phyloP scores from a whole-genome alignment of 2,113 vertebrate genomes.

The Brienomyrus longianalis region DNA sequence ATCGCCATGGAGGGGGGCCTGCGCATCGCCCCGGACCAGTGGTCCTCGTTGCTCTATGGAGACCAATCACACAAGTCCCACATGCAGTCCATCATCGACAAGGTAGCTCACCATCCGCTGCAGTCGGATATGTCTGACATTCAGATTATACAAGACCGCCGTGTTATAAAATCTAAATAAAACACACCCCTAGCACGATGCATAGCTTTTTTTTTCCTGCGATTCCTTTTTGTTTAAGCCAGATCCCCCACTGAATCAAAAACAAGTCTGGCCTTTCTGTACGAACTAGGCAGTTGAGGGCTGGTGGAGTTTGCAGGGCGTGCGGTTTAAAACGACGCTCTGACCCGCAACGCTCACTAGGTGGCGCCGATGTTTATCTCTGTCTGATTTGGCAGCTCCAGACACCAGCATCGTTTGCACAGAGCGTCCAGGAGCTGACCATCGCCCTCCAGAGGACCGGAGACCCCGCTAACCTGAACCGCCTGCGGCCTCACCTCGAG shows the following conservation, averaged over 20 bases:
- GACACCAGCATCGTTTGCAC: slow-evolving; percentile 96
- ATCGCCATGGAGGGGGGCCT: slow-evolving; percentile 97
- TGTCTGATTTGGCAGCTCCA: slow-evolving; percentile 74
- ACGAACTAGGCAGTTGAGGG: background rate
- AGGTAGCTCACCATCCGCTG: slow-evolving; percentile 63
- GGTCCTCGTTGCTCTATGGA: slow-evolving; percentile 93
- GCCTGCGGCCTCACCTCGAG: slow-evolving; percentile 88
- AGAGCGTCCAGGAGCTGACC: slow-evolving; percentile 96
- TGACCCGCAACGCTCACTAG: background rate
- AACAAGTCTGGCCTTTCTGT: background rate
- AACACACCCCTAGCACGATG: background rate
- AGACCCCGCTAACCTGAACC: slow-evolving; percentile 94
- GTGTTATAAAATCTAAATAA: background rate
- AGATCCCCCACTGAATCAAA: background rate
- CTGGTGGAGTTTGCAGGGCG: background rate
- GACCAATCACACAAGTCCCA: slow-evolving; percentile 98
- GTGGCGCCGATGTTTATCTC: background rate
- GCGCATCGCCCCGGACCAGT: slow-evolving; percentile 96
- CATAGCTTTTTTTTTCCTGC: background rate
- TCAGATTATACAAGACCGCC: background rate
- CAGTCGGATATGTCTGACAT: background rate
- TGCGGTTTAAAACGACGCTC: background rate
- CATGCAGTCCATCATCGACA: slow-evolving; percentile 99
- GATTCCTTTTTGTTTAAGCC: background rate
- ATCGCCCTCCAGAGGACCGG: slow-evolving; percentile 96